A percentile compares a stretch with the other conserved stretches of the same genome.
These are phyloP conservation scores for Lacerta viridis DNA, from an alignment of 2,797 vertebrate genomes.

Conservation along the genomic window DNA sequence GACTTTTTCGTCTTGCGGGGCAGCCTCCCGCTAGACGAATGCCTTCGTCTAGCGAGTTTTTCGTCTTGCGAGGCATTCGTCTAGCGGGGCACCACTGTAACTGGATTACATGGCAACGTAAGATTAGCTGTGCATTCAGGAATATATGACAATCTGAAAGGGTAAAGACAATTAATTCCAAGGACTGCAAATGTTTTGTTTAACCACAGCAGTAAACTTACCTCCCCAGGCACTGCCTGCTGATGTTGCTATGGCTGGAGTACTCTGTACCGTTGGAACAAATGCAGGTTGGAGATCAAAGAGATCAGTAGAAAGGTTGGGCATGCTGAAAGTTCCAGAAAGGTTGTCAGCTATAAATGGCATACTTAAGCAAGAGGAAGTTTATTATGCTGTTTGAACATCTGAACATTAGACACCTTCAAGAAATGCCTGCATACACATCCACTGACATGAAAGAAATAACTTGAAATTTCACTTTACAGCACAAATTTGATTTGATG, in stretches of 20 bases:
- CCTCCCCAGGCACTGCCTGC: conserved; percentile 90
- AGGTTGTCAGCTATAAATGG: background rate
- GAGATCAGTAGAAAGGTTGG: conserved; percentile 91
- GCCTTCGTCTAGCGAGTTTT: no score
- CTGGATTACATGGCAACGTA: conserved; percentile 12
- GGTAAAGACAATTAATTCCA: conserved; percentile 5
- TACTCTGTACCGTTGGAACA: conserved; percentile 89
- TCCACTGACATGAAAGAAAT: background rate
- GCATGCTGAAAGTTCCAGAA: conserved; percentile 78
- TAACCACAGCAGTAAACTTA: conserved; percentile 66
- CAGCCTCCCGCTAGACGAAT: no score
- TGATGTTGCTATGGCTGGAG: conserved; percentile 86
- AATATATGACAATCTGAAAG: conserved; percentile 11
- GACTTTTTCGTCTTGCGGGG: no score
- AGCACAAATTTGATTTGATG: background rate
- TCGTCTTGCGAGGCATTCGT: no score
- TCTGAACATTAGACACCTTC: background rate
- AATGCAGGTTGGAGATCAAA: conserved; percentile 93
- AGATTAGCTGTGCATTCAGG: conserved; percentile 20
- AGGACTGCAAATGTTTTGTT: background rate
- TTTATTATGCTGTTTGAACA: background rate
- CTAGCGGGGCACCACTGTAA: background rate
- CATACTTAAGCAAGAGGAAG: background rate
- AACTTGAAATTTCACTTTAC: background rate
- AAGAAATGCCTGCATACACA: background rate